Percentiles rank a stretch among this genome's conserved stretches.
Conservation (phyloP, 2,797 vertebrate genomes). For the Neostethus bicornis region DNA sequence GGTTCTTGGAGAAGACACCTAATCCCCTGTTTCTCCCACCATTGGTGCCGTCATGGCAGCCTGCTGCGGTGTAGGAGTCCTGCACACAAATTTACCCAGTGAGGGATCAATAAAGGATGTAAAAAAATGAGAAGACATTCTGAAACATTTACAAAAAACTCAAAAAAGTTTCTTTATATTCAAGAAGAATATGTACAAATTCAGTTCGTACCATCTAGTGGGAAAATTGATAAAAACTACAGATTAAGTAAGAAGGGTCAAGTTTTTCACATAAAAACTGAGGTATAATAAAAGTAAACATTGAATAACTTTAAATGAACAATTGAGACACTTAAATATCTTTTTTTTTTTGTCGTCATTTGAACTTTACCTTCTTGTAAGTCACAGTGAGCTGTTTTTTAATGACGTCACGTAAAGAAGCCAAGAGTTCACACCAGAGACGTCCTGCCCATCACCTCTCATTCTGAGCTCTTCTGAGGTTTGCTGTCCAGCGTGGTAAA, state of each 20-base stretch:
- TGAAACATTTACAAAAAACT: neutral
- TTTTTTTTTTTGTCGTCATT: conserved; percentile 24
- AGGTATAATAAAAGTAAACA: conserved; percentile 15
- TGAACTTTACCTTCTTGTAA: conserved; percentile 19
- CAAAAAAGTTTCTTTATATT: neutral
- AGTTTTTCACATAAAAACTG: conserved; percentile 1
- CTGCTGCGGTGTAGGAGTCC: too few relatives aligned
- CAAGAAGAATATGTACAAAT: neutral
- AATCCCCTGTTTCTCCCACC: too few relatives aligned
- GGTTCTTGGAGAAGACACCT: too few relatives aligned
- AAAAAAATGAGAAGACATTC: neutral
- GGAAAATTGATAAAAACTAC: neutral
- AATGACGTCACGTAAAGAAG: conserved; percentile 39
- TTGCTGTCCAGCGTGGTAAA: conserved; percentile 67
- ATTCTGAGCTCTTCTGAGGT: conserved; percentile 69
- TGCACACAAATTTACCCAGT: too few relatives aligned
- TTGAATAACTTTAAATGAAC: too few relatives aligned
- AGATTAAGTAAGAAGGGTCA: neutral
- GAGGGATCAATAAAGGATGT: too few relatives aligned
- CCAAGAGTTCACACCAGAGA: conserved; percentile 61
- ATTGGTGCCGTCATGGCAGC: too few relatives aligned
- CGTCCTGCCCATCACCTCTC: conserved; percentile 68
- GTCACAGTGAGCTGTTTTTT: conserved; percentile 54
- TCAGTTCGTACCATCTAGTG: neutral
- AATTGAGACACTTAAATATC: too few relatives aligned